These are phyloP conservation scores for Drosophila kanekoi DNA, from an alignment of 2,888 invertebrate species.

Conservation along the genomic window DNA sequence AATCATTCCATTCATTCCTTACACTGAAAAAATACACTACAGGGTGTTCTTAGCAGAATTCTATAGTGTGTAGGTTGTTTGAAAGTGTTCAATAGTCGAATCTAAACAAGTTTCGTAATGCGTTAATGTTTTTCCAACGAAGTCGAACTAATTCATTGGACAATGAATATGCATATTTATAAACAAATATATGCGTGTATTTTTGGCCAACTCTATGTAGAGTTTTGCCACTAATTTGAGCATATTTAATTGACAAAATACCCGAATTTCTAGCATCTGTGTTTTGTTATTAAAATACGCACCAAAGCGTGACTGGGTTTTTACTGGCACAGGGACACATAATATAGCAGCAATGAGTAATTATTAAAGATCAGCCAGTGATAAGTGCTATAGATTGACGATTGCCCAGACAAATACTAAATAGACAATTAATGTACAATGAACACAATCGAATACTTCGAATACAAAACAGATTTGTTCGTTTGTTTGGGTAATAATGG, in stretches of 20 bases:
- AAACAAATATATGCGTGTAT: neutral
- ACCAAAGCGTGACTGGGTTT: constrained; percentile 44
- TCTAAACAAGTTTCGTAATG: neutral
- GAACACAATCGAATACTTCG: neutral
- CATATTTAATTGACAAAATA: constrained; percentile 13
- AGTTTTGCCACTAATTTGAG: constrained; percentile 8
- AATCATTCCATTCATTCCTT: too few relatives aligned
- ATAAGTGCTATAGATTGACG: neutral
- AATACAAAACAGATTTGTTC: neutral
- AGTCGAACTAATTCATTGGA: constrained; percentile 18
- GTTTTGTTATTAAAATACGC: constrained; percentile 28
- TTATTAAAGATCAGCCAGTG: too few relatives aligned
- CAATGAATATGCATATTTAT: constrained; percentile 9
- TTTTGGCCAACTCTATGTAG: neutral
- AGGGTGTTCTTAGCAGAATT: too few relatives aligned
- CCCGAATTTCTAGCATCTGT: constrained; percentile 6
- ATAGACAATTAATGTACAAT: constrained; percentile 10
- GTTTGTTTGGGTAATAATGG: neutral
- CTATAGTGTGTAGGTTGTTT: neutral
- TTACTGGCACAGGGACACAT: constrained; percentile 15
- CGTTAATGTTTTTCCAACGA: neutral
- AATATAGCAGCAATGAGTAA: constrained; percentile 1
- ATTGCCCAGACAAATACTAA: neutral
- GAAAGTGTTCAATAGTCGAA: neutral
- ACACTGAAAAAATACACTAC: too few relatives aligned